Evolutionary conservation across 2,888 invertebrate species (phyloP), one percentile per base, ranked within the genome.

Genomic region (Imbricaverruca yamaguchii): DNA sequence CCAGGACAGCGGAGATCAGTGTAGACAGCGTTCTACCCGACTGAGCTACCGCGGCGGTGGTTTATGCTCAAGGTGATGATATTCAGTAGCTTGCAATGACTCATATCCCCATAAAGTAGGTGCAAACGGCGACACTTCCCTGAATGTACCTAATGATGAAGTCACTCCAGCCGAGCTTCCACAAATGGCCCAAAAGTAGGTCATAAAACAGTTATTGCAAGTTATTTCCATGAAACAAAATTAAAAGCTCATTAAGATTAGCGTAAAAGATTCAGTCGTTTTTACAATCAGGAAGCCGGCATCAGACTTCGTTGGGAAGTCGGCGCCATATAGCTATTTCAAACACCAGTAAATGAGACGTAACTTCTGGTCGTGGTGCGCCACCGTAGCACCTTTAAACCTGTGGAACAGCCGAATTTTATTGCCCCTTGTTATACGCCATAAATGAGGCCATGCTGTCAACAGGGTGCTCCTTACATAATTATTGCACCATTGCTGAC

Each of bases 401-500:
- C 74, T 21, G 53, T 53, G 74, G 74, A 74, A 74, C 55, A 74
- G 74, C 21, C 74, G 74, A 74, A 74, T 74, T 74, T 74, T 74
- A 74, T 74, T 74, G 55, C 74, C 74, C 74, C 74, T 74, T 74
- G 74, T 74, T 74, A 74, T 74, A 74, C 74, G 74, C 74, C 74
- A 74, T 74, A 74, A 74, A 74, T 55, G 74, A 55, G 74, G 21
- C 74, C 55, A 74, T 74, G 55, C 74, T 74, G 74, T 74, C 74
- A 74, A 74, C 74, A 74, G 74, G 74, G 74, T 74, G 74, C 74
- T 74, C 74, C 55, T 74, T 74, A 74, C 74, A 74, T 74, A 74
- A 74, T 74, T 74, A 74, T 74, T 74, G 55, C 74, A 74, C 74
- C 74, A 74, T 74, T 74, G 74, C 74, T 21, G 55, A 15, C 74